A percentile compares a stretch with the other conserved stretches of the same genome.
These are phyloP conservation scores for Sorex maritimensis DNA, from an alignment of 2,797 vertebrate genomes.

Conservation along the genomic window DNA sequence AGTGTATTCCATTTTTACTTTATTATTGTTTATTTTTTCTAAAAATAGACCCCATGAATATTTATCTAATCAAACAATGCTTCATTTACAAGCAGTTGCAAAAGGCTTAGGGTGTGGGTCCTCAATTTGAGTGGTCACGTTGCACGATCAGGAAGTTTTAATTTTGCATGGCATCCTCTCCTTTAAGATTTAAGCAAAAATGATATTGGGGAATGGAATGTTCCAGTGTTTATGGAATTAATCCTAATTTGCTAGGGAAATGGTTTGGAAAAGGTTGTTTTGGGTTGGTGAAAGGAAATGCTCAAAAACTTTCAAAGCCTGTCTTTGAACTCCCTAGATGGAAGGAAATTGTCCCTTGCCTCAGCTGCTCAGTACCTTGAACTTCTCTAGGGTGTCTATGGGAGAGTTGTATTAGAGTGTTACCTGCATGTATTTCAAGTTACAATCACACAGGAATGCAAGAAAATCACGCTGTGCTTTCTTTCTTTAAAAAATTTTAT, in stretches of 20 bases:
- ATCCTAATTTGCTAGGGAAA: conserved; percentile 32
- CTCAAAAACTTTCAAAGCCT: conserved; percentile 21
- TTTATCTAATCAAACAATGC: conserved; percentile 81
- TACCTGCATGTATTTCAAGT: background rate
- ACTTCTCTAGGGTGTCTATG: conserved; percentile 52
- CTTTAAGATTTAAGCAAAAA: conserved; percentile 6
- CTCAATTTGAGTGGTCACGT: conserved; percentile 83
- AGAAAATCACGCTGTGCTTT: background rate
- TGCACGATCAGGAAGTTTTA: conserved; percentile 79
- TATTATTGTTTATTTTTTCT: conserved; percentile 83
- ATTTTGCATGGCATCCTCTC: background rate
- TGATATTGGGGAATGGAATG: conserved; percentile 43
- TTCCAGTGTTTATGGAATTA: conserved; percentile 34
- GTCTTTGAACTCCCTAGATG: conserved; percentile 46
- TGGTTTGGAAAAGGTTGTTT: conserved; percentile 2
- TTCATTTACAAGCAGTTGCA: conserved; percentile 78
- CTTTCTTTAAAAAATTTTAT: too few species aligned
- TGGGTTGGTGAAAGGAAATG: conserved; percentile 26
- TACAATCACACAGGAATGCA: background rate
- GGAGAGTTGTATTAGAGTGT: background rate
- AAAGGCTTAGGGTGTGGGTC: conserved; percentile 72
- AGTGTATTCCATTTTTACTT: conserved; percentile 69
- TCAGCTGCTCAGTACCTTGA: background rate
- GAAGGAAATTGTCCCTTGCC: background rate
- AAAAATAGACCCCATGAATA: conserved; percentile 80